Base-by-base conservation (phyloP, 2,888 invertebrate genomes). In the Steinernema scapterisci region DNA sequence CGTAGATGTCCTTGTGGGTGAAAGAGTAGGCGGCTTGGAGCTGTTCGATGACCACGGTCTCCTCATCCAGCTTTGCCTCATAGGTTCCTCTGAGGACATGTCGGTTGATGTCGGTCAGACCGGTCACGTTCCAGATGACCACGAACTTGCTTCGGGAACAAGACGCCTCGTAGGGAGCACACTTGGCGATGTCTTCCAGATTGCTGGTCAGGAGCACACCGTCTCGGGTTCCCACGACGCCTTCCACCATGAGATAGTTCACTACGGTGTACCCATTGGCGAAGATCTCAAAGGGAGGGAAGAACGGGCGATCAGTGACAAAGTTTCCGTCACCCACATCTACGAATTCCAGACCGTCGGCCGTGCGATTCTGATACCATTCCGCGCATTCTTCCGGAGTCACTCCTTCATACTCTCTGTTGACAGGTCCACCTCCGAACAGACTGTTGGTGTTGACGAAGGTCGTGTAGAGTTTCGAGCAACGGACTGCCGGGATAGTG, bases 391-490 rank as follows among this genome's bases (percentile, higher is more conserved):
- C 63, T n/a, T 21, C 27, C 1, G 16, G 31, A 11, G 63, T n/a
- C 11, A 63, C 63, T 27, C 27, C 31, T 11, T 7, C 16, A 16
- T 31, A 63, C 13, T 25, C 9, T 13, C 38, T 21, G 11, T 11
- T 13, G n/a, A 27, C 16, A 16, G 21, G 23, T 13, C 63, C 63
- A 5, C 16, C 2, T 16, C 63, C 63, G n/a, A 63, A 63, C 31
- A 63, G 21, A n/a, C 63, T 63, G 63, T 63, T 63, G 6, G 31
- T 31, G 63, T 63, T 63, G 63, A 31, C 27, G 63, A 25, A 63
- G 38, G 27, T 27, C 16, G 27, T 25, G 31, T 27, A 6, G 13
- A 63, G 11, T 13, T 11, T 6, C 2, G 63, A 63, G 31, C 63
- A 63, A 1, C 63, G 63, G 16, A 38, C 13, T 2, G 63, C 63